Conservation (phyloP, 2,797 vertebrate genomes). For the Hoplostethus mediterraneus region DNA sequence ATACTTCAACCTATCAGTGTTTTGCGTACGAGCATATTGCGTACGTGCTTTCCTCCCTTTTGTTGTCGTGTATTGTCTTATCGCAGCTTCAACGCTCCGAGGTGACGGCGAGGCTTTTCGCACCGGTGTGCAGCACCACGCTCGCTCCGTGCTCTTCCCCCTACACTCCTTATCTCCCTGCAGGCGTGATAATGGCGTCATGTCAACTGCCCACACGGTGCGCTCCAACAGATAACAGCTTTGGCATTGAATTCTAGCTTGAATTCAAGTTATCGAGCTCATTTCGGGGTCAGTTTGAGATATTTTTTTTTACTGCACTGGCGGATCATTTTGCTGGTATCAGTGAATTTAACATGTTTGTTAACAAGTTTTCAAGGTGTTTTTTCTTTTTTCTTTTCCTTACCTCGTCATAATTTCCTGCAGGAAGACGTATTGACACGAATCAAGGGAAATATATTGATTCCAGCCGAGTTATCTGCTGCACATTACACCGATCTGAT, state of each 20-base stretch:
- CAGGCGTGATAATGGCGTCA: slow-evolving; percentile 7
- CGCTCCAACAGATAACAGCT: not conserved
- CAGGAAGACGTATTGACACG: not conserved
- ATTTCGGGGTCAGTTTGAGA: not conserved
- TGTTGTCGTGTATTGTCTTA: slow-evolving; percentile 24
- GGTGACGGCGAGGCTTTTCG: slow-evolving; percentile 28
- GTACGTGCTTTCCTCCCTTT: not conserved
- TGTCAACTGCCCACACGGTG: not conserved
- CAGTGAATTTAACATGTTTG: not conserved
- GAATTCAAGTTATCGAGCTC: slow-evolving; percentile 4
- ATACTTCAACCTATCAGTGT: no score
- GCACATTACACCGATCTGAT: slow-evolving; percentile 16
- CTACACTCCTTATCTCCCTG: slow-evolving; percentile 14
- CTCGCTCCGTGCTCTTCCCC: slow-evolving; percentile 6
- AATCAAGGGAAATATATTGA: slow-evolving; percentile 4
- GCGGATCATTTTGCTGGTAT: no score
- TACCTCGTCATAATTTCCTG: not conserved
- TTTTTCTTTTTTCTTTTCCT: not conserved
- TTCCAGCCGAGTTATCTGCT: slow-evolving; percentile 29
- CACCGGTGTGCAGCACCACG: slow-evolving; percentile 4
- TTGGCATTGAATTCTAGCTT: not conserved
- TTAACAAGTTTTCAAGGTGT: not conserved
- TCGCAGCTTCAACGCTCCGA: slow-evolving; percentile 3
- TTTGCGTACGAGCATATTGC: slow-evolving; percentile 2
- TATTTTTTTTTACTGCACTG: not conserved